phyloP scores from a whole-genome alignment of 2,113 vertebrate genomes.

The Phalacrocorax aristotelis region DNA sequence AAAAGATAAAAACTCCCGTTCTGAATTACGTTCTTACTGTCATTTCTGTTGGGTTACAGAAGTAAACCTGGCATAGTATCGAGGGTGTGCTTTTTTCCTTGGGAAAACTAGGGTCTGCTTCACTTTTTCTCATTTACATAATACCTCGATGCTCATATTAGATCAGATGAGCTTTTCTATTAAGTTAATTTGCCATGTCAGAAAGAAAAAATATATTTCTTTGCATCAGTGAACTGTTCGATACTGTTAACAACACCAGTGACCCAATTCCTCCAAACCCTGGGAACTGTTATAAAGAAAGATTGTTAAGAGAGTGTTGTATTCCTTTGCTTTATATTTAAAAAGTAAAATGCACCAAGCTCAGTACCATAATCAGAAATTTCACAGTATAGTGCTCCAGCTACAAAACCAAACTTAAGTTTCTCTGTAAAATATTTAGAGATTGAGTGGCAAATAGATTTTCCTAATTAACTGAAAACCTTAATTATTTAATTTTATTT shows the following conservation, averaged over 20 bases:
- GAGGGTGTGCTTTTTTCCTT: neutral
- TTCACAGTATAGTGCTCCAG: neutral
- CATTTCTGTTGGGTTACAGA: neutral
- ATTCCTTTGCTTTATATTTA: neutral
- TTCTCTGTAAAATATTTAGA: neutral
- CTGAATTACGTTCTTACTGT: neutral
- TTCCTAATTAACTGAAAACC: neutral
- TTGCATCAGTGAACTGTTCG: neutral
- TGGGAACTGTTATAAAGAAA: neutral
- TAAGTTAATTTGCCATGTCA: neutral
- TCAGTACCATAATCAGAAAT: neutral
- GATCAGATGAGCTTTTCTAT: conserved; percentile 3
- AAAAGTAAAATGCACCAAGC: neutral
- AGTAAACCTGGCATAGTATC: neutral
- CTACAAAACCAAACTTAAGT: neutral
- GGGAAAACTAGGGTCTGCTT: neutral
- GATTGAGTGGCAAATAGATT: neutral
- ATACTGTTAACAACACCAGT: conserved; percentile 14
- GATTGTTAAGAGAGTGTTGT: neutral
- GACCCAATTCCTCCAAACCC: conserved; percentile 6
- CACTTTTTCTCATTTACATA: neutral
- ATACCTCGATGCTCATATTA: neutral
- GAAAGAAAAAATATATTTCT: conserved; percentile 20
- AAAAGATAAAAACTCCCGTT: neutral
- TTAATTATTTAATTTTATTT: neutral